Percentiles rank a stretch among this genome's conserved stretches.
Conservation (phyloP, 2,888 invertebrate genomes). For the Cepaea hortensis region DNA sequence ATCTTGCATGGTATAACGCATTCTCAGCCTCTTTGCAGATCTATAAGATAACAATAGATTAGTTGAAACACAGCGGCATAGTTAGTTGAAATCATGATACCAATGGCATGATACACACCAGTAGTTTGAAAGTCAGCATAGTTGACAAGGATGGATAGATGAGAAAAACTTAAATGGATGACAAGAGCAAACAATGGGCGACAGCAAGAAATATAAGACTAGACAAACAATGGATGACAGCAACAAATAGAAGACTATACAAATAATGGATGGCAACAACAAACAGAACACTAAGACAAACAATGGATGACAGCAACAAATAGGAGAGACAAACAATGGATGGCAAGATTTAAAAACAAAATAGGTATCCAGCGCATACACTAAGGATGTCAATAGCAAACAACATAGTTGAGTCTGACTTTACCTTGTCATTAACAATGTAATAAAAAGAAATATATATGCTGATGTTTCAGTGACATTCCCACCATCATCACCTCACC, state of each 20-base stretch:
- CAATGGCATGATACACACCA: background rate
- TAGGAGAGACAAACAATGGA: background rate
- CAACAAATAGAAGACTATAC: background rate
- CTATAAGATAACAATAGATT: conserved; percentile 70
- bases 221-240: background rate
- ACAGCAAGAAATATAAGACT: background rate
- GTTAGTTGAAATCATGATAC: background rate
- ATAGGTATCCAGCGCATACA: conserved; percentile 81
- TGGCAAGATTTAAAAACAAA: conserved; percentile 86
- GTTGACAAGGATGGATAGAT: too few relatives aligned
- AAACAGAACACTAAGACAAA: background rate
- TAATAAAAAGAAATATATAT: too few relatives aligned
- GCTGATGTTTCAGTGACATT: too few relatives aligned
- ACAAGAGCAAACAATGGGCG: background rate
- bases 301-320: too few relatives aligned
- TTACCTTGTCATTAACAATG: too few relatives aligned
- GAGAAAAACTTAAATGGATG: too few relatives aligned
- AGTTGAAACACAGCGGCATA: background rate
- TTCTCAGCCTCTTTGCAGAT: conserved; percentile 97
- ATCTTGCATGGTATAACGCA: conserved; percentile 92
- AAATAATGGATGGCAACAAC: background rate
- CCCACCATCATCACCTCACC: too few relatives aligned
- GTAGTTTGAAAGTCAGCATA: too few relatives aligned
- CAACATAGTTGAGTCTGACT: too few relatives aligned
- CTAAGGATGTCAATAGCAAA: too few relatives aligned